Conservation (phyloP, 2,113 vertebrate species). For the Caracal caracal region DNA sequence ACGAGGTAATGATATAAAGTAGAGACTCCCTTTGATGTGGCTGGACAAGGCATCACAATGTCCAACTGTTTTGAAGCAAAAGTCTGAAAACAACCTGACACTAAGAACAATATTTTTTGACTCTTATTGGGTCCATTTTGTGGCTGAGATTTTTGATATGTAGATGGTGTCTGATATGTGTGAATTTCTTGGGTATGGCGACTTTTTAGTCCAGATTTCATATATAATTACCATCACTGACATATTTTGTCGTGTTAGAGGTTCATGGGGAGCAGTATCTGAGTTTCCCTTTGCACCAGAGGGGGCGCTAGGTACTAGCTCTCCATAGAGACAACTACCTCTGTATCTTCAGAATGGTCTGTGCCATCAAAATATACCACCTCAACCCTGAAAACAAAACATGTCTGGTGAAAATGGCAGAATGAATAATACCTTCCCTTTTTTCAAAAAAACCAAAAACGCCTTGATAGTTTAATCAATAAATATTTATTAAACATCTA, state of each 20-base stretch:
- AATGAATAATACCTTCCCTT: background rate
- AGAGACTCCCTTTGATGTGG: background rate
- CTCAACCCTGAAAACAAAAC: constrained; percentile 41
- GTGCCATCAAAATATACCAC: background rate
- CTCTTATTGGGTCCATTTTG: background rate
- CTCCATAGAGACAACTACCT: background rate
- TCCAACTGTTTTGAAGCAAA: background rate
- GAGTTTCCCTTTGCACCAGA: background rate
- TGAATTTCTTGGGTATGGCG: background rate
- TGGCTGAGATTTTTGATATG: background rate
- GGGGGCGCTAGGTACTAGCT: background rate
- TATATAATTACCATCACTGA: background rate
- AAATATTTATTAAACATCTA: constrained; percentile 57
- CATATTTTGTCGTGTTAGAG: background rate
- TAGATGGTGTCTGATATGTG: background rate
- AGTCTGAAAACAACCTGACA: background rate
- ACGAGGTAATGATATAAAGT: background rate
- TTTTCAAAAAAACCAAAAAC: constrained; percentile 19
- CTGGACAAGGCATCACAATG: background rate
- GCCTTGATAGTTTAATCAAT: constrained; percentile 53
- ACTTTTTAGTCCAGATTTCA: background rate
- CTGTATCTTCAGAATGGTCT: background rate
- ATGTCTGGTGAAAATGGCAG: constrained; percentile 25
- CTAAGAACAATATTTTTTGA: background rate
- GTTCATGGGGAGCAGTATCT: background rate